These are phyloP conservation scores for Cephus sareptanus DNA, from an alignment of 2,888 invertebrate species.

Conservation along the genomic window DNA sequence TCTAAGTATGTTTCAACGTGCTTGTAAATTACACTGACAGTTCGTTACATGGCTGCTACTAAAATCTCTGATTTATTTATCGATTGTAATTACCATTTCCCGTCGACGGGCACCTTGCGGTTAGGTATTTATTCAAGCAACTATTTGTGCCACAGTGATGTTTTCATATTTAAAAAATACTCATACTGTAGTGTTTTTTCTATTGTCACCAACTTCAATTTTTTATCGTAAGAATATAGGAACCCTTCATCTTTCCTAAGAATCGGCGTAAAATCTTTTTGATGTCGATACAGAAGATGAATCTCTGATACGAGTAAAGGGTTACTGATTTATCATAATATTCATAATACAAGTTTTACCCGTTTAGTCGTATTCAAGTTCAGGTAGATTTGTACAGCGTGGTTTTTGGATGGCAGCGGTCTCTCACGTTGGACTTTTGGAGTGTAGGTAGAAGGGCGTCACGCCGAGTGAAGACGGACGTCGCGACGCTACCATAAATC, in stretches of 20 bases:
- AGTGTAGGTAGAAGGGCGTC: conserved; percentile 59
- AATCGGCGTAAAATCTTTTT: background rate
- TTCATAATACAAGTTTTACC: background rate
- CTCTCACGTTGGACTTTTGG: background rate
- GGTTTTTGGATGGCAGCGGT: background rate
- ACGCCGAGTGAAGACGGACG: conserved; percentile 67
- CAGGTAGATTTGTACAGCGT: background rate
- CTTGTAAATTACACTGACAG: background rate
- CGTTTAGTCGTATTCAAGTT: background rate
- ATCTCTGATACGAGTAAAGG: background rate
- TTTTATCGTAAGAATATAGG: background rate
- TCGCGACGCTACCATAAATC: conserved; percentile 66
- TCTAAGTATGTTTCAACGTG: background rate
- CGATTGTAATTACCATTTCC: background rate
- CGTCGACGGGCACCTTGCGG: background rate
- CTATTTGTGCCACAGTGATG: background rate
- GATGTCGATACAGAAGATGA: background rate
- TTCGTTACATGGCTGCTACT: background rate
- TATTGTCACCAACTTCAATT: background rate
- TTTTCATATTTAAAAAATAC: too few species aligned
- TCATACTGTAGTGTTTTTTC: too few species aligned
- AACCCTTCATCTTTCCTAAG: background rate
- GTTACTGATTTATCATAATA: background rate
- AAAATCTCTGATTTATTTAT: background rate
- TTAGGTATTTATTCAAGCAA: background rate